Base-by-base conservation (phyloP, 2,797 vertebrate species). In the Bradypodion pumilum region DNA sequence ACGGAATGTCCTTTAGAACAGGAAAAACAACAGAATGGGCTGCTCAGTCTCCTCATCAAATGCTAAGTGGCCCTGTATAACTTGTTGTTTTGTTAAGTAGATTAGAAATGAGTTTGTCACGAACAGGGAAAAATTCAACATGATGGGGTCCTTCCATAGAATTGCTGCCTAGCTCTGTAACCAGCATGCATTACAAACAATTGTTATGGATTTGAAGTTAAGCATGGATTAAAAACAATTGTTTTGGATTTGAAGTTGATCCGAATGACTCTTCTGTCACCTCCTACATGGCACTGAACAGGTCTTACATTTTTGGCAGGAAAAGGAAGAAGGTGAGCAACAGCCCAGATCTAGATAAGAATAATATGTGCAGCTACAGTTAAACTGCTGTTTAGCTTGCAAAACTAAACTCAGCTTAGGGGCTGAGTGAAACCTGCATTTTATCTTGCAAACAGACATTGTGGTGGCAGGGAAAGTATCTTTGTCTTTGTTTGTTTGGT, bases 11-110 rank as follows among this genome's bases (percentile, higher is more conserved):
- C 76, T 90, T 90, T 21, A 29, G 66, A 90, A 87, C 77, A 86
- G 87, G 85, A 92, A 81, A 49, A 90, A 92, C 74, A 87, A 83
- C 6, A 52, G 81, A 90, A 91, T 82, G 88, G 87, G 90, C 90
- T 92, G 65, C 76, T 89, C 82, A 87, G 0, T 21, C 59, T 90
- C 87, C 88, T 88, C 89, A 91, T n/a, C 3, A 1, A 0, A 70
- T 8, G 8, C 65, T 86, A 68, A 91, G 87, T 23, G 75, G 75
- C 82, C 65, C 74, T n/a, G 29, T 29, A 32, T 60, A 40, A 66
- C 25, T 35, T 75, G n/a, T 25, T 74, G 12, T 76, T 68, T 46
- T 75, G 68, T 46, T 73, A 12, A n/a, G 35, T 27, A 25, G 29
- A 74, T 29, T n/a, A 65, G n/a, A 29, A 42, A 12, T 52, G 37